Evolutionary conservation across 1,140 invertebrate genomes (phyloP).

Genomic region (Psix sp.): DNA sequence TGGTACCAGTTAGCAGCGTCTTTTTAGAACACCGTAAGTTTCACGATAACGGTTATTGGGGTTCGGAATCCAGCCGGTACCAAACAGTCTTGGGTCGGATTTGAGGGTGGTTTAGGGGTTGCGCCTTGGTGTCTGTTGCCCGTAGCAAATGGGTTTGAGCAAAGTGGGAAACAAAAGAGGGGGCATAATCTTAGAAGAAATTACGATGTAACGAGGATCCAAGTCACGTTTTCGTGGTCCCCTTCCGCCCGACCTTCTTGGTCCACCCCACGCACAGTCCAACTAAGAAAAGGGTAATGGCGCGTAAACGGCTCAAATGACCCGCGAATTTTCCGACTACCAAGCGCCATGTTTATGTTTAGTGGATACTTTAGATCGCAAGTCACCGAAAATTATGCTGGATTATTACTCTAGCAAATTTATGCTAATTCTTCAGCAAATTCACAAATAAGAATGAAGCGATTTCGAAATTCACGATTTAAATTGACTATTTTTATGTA

Average conservation of each 20-base stretch:
- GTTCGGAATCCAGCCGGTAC: slow-evolving; percentile 50
- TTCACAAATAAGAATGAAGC: slow-evolving; percentile 6
- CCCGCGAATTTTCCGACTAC: slow-evolving; percentile 72
- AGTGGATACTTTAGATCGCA: slow-evolving; percentile 65
- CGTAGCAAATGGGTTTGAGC: slow-evolving; percentile 28
- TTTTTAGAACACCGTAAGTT: slow-evolving; percentile 53
- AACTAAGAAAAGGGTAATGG: slow-evolving; percentile 75
- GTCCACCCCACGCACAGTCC: no score
- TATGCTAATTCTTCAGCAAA: slow-evolving; percentile 64
- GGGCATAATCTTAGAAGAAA: slow-evolving; percentile 59
- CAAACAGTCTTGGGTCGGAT: slow-evolving; percentile 42
- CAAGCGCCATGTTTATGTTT: slow-evolving; percentile 72
- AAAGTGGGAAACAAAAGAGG: slow-evolving; percentile 51
- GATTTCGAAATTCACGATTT: neutral
- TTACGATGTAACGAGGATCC: slow-evolving; percentile 59
- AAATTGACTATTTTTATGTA: neutral
- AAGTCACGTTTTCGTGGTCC: slow-evolving; percentile 57
- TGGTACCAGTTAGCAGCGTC: slow-evolving; percentile 49
- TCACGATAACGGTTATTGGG: slow-evolving; percentile 58
- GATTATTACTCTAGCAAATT: slow-evolving; percentile 65
- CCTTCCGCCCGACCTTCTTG: slow-evolving; percentile 1
- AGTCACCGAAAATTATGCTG: slow-evolving; percentile 63
- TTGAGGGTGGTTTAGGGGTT: slow-evolving; percentile 35
- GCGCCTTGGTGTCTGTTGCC: slow-evolving; percentile 35
- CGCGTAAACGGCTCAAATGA: slow-evolving; percentile 76